A percentile compares a stretch with the other conserved stretches of the same genome.
These are phyloP conservation scores for Pachycephus smyrnensis DNA, from an alignment of 2,888 invertebrate genomes.

Conservation along the genomic window DNA sequence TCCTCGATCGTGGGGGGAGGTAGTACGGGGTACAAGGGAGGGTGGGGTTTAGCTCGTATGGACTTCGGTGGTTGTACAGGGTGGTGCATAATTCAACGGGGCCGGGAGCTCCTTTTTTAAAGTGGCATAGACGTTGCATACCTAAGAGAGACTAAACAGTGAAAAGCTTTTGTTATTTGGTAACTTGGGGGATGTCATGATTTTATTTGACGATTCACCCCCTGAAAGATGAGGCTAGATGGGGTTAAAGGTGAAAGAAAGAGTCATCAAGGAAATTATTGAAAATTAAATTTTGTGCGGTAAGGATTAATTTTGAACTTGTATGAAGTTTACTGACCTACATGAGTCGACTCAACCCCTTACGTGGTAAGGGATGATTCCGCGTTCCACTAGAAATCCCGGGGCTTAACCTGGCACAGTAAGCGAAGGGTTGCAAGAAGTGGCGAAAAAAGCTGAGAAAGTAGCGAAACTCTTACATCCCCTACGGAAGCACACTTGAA, in stretches of 20 bases:
- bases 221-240: not conserved
- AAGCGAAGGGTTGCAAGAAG: not conserved
- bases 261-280: not conserved
- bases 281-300: not conserved
- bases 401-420: not conserved
- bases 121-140: not conserved
- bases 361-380: not conserved
- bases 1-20: not conserved
- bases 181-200: not conserved
- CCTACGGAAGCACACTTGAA: constrained; percentile 33
- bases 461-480: constrained; percentile 18
- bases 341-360: not conserved
- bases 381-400: not conserved
- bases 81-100: not conserved
- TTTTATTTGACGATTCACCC: not conserved
- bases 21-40: not conserved
- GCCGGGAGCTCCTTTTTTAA: not conserved
- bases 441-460: not conserved
- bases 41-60: not conserved
- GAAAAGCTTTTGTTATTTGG: not conserved
- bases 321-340: not conserved
- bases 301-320: not conserved
- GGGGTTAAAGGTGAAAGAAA: not conserved
- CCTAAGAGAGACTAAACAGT: not conserved
- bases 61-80: not conserved